These are phyloP conservation scores for Ochlodes sylvanus DNA, from an alignment of 2,888 invertebrate genomes.

Conservation along the genomic window DNA sequence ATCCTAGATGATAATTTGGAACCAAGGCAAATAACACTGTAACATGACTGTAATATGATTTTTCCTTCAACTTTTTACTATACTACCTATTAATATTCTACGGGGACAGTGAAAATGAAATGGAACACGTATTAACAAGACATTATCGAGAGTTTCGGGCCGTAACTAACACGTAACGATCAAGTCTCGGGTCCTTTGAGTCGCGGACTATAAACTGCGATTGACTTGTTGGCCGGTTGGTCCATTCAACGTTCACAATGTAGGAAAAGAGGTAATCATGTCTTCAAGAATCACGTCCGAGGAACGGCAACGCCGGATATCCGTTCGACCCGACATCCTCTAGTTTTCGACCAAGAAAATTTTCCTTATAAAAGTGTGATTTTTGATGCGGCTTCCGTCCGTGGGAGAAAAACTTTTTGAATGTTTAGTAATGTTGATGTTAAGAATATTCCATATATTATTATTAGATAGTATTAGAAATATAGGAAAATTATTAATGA, in stretches of 20 bases:
- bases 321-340: slow-evolving; percentile 56
- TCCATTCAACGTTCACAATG: slow-evolving; percentile 73
- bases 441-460: no score
- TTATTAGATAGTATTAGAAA: no score
- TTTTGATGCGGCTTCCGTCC: background rate
- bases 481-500: no score
- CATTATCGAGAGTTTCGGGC: slow-evolving; percentile 1
- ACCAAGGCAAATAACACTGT: no score
- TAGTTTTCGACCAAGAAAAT: slow-evolving; percentile 8
- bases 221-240: slow-evolving; percentile 64
- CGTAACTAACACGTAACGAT: slow-evolving; percentile 7
- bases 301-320: slow-evolving; percentile 78
- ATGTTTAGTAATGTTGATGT: background rate
- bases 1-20: no score
- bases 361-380: slow-evolving; percentile 4
- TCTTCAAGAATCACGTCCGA: slow-evolving; percentile 76
- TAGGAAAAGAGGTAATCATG: slow-evolving; percentile 73
- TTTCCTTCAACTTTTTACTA: no score
- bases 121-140: background rate
- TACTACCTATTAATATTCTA: no score
- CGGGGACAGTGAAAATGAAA: background rate
- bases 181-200: slow-evolving; percentile 7
- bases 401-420: background rate
- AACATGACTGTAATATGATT: no score
- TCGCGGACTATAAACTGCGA: slow-evolving; percentile 64